phyloP scores from a whole-genome alignment of 2,888 invertebrate species.

The Spatulosminthurus flaviceps region DNA sequence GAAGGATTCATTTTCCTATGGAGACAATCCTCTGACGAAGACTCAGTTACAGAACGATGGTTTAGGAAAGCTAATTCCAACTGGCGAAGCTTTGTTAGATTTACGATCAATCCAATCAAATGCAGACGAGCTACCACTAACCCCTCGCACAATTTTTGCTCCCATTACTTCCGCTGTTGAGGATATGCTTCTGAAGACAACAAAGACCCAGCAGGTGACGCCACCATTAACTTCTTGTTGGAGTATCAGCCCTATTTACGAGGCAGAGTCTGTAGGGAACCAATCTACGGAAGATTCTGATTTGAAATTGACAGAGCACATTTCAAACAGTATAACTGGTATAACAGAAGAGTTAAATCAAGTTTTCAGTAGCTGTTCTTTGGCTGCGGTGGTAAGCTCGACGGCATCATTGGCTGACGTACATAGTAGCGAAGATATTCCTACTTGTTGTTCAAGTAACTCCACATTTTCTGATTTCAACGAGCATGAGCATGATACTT shows the following conservation, averaged over 20 bases:
- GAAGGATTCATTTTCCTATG: no score
- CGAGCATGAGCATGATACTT: background rate
- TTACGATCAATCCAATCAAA: background rate
- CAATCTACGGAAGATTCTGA: no score
- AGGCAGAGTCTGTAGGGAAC: background rate
- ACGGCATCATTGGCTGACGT: conserved; percentile 23
- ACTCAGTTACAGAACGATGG: no score
- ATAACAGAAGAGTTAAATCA: no score
- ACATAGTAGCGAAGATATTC: conserved; percentile 29
- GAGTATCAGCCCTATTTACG: conserved; percentile 34
- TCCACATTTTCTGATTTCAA: background rate
- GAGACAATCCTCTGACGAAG: no score
- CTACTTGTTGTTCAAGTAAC: conserved; percentile 25
- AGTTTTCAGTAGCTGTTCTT: conserved; percentile 23
- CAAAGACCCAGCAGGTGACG: background rate
- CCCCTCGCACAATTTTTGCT: background rate
- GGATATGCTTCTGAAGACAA: background rate
- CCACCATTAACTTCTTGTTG: conserved; percentile 27
- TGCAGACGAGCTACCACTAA: background rate
- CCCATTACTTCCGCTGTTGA: background rate
- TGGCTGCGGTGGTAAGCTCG: conserved; percentile 19
- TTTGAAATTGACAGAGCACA: no score
- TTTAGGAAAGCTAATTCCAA: no score
- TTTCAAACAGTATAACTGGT: background rate
- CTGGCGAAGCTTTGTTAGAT: no score